phyloP scores from a whole-genome alignment of 2,888 invertebrate species.

The Strigamia crassipes region DNA sequence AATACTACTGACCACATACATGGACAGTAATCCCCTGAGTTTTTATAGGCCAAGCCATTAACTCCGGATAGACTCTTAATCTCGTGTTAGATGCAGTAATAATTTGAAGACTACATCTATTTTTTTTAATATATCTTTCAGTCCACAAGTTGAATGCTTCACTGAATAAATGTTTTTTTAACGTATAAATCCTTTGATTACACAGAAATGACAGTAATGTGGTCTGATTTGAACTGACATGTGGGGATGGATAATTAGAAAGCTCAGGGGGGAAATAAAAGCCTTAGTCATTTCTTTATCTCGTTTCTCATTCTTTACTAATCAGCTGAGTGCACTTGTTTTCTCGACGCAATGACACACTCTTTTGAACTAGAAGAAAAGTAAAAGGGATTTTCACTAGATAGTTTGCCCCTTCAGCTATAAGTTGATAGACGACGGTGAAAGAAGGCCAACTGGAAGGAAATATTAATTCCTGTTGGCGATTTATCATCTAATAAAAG shows the following conservation, averaged over 20 bases:
- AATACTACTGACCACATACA: conserved; percentile 15
- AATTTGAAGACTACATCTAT: neutral
- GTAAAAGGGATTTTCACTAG: neutral
- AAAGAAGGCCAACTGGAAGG: neutral
- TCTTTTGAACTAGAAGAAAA: neutral
- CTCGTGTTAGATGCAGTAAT: neutral
- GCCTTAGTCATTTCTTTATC: neutral
- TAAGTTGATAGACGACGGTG: neutral
- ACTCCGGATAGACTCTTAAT: neutral
- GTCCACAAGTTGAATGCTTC: neutral
- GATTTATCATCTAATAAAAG: conserved; percentile 16
- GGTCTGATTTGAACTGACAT: neutral
- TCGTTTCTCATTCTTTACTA: neutral
- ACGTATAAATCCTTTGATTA: neutral
- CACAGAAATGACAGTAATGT: neutral
- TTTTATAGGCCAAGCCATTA: neutral
- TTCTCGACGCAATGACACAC: conserved; percentile 9
- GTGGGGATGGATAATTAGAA: neutral
- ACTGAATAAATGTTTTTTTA: neutral
- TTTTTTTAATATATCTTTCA: neutral
- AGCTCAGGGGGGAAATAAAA: neutral
- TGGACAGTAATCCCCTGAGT: neutral
- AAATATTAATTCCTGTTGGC: neutral
- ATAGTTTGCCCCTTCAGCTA: neutral
- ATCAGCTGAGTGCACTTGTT: conserved; percentile 11